These are phyloP conservation scores for Neotoma lepida DNA, from an alignment of 2,113 vertebrate species.

Conservation along the genomic window DNA sequence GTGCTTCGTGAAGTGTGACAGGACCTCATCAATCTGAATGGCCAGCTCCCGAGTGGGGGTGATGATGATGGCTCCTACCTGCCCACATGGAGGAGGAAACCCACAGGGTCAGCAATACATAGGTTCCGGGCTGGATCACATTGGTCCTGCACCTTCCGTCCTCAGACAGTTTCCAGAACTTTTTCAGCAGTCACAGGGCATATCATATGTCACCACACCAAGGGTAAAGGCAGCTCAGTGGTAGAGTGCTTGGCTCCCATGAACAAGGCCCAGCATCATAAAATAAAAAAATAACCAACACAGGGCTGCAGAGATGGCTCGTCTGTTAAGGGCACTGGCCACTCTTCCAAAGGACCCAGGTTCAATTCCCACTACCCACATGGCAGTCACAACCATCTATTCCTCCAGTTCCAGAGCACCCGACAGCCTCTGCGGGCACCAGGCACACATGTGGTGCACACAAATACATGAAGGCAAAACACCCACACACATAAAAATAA, in stretches of 20 bases:
- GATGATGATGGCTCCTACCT: constrained; percentile 96
- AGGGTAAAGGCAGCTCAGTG: background rate
- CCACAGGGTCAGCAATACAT: background rate
- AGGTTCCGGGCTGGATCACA: background rate
- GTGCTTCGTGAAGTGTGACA: constrained; percentile 89
- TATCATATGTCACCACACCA: accelerated
- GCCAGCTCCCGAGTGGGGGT: constrained; percentile 96
- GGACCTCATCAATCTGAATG: constrained; percentile 94
- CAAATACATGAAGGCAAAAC: background rate
- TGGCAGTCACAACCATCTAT: background rate
- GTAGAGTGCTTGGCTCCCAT: background rate
- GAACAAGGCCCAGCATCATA: background rate
- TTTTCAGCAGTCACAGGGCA: background rate
- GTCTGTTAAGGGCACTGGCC: background rate
- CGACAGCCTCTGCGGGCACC: background rate
- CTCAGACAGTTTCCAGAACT: too few relatives aligned
- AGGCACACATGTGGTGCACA: background rate
- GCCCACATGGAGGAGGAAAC: accelerated
- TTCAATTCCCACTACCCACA: background rate
- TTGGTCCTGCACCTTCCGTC: background rate
- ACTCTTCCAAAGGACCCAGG: background rate
- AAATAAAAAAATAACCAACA: background rate
- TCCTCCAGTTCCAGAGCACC: background rate
- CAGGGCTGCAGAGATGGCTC: background rate
- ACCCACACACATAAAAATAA: background rate